Evolutionary conservation across 2,113 vertebrate species (phyloP).

Genomic region (Otocyon megalotis): DNA sequence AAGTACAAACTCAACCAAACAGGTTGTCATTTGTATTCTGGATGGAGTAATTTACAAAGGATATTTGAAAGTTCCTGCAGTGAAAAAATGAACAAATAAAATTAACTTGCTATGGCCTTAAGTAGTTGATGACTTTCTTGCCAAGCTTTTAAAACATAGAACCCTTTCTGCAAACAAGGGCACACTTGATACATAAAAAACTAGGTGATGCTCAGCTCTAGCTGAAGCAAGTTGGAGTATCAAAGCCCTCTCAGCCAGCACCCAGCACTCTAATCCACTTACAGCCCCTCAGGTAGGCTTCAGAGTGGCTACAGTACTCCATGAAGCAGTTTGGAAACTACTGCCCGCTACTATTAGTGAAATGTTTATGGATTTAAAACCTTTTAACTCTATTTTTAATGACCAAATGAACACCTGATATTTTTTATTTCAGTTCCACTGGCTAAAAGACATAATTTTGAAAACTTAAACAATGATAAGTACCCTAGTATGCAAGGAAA

Average conservation of each 20-base stretch:
- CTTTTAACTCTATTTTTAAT: slow-evolving; percentile 32
- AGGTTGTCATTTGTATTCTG: background rate
- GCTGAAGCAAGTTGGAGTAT: background rate
- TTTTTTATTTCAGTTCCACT: slow-evolving; percentile 29
- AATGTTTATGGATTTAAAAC: background rate
- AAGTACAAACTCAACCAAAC: slow-evolving; percentile 24
- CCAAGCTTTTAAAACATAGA: slow-evolving; percentile 54
- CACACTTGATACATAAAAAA: background rate
- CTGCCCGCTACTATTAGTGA: background rate
- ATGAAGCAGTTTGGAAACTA: background rate
- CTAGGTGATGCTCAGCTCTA: background rate
- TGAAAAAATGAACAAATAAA: slow-evolving; percentile 40
- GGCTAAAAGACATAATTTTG: slow-evolving; percentile 15
- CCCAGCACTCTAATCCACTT: background rate
- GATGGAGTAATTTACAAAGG: background rate
- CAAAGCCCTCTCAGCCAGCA: background rate
- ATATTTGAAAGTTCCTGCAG: slow-evolving; percentile 25
- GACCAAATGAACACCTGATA: slow-evolving; percentile 31
- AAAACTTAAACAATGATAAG: slow-evolving; percentile 39
- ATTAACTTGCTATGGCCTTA: background rate
- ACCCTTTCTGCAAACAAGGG: background rate
- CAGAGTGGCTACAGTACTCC: background rate
- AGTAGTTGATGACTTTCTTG: background rate
- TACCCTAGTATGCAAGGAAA: background rate
- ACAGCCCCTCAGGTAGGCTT: background rate